These are phyloP conservation scores for Pterobdella sp. DNA, from an alignment of 2,888 invertebrate genomes.

Conservation along the genomic window DNA sequence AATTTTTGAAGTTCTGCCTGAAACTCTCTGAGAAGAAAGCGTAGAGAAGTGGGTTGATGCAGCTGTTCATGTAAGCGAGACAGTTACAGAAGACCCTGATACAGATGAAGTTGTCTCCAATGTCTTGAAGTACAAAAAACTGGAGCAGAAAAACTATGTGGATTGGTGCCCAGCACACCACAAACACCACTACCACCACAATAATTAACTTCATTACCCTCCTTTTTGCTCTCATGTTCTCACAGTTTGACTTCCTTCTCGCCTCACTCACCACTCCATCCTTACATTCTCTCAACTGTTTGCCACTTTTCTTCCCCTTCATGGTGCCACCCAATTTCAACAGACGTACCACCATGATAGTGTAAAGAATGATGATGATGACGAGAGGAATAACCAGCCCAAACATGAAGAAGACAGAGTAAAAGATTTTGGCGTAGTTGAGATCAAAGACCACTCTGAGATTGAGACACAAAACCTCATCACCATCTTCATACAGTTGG, in stretches of 20 bases:
- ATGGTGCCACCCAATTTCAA: conserved; percentile 19
- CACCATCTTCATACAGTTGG: conserved; percentile 15
- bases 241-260: conserved; percentile 59
- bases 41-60: conserved; percentile 87
- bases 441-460: conserved; percentile 19
- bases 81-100: conserved; percentile 48
- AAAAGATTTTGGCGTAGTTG: conserved; percentile 37
- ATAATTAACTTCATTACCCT: conserved; percentile 85
- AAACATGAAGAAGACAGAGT: conserved; percentile 63
- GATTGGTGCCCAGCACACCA: conserved; percentile 87
- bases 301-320: background rate
- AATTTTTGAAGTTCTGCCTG: conserved; percentile 69
- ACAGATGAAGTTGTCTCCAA: conserved; percentile 54
- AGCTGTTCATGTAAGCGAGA: conserved; percentile 81
- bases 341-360: conserved; percentile 64
- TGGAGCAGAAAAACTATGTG: conserved; percentile 65
- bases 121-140: conserved; percentile 70
- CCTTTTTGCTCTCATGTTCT: conserved; percentile 73
- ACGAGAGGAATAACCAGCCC: conserved; percentile 80
- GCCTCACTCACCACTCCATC: background rate
- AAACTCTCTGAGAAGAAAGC: conserved; percentile 90
- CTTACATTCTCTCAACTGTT: background rate
- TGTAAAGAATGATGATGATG: conserved; percentile 76
- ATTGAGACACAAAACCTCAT: conserved; percentile 7
- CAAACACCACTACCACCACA: conserved; percentile 81